Percentiles rank a stretch among this genome's conserved stretches.
These are phyloP conservation scores for Megalops atlanticus DNA, from an alignment of 2,113 vertebrate species.

Conservation along the genomic window DNA sequence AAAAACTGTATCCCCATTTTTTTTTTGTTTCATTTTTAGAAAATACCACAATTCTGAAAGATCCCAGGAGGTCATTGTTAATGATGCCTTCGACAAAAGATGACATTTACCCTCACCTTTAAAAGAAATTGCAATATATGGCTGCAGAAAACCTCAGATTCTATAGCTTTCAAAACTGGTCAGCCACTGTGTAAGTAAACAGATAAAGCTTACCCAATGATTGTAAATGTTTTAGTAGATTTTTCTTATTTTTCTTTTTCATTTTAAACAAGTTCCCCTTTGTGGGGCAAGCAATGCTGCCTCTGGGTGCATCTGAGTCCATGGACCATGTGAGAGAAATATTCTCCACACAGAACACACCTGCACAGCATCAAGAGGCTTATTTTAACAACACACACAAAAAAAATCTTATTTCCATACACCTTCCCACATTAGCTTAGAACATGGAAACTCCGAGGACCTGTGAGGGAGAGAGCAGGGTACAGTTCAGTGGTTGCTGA, in stretches of 20 bases:
- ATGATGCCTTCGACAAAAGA: slow-evolving; percentile 66
- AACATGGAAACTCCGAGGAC: slow-evolving; percentile 99
- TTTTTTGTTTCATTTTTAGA: slow-evolving; percentile 40
- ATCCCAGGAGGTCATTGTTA: slow-evolving; percentile 57
- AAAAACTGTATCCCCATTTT: slow-evolving; percentile 67
- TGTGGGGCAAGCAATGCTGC: slow-evolving; percentile 96
- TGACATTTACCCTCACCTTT: slow-evolving; percentile 51
- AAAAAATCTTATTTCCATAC: slow-evolving; percentile 84
- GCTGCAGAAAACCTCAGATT: slow-evolving; percentile 56
- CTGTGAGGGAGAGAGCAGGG: slow-evolving; percentile 71
- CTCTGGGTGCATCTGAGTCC: slow-evolving; percentile 92
- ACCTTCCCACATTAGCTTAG: slow-evolving; percentile 88
- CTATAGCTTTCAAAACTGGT: slow-evolving; percentile 71
- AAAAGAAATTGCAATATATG: slow-evolving; percentile 50
- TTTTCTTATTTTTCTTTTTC: slow-evolving; percentile 27
- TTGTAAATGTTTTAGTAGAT: slow-evolving; percentile 72
- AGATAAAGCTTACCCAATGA: slow-evolving; percentile 75
- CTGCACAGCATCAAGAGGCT: slow-evolving; percentile 88
- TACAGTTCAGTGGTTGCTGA: neutral
- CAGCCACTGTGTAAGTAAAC: slow-evolving; percentile 62
- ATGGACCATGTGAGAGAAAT: slow-evolving; percentile 78
- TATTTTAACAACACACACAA: slow-evolving; percentile 94
- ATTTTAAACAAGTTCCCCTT: slow-evolving; percentile 79
- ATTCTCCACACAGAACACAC: slow-evolving; percentile 90
- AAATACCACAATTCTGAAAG: slow-evolving; percentile 53